Conservation (phyloP, 2,888 invertebrate genomes). For the Protodeltote pygarga region DNA sequence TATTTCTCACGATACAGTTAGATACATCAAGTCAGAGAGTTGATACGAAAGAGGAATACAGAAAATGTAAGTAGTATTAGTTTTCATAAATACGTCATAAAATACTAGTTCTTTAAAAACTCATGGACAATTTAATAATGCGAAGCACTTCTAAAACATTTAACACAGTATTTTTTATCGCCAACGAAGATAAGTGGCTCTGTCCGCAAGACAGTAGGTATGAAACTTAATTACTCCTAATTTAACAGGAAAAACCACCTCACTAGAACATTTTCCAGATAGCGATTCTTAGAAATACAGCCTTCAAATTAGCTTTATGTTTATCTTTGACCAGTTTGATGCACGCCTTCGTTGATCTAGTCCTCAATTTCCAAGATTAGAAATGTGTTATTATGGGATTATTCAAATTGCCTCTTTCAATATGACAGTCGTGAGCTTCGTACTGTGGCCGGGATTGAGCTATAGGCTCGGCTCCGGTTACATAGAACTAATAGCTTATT, state of each 20-base stretch:
- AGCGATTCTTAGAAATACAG: conserved; percentile 27
- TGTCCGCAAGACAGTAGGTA: neutral
- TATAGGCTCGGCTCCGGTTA: too few relatives aligned
- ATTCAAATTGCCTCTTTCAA: too few relatives aligned
- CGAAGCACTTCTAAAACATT: neutral
- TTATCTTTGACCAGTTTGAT: too few relatives aligned
- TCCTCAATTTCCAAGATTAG: too few relatives aligned
- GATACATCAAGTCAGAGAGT: conserved; percentile 30
- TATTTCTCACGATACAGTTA: conserved; percentile 44
- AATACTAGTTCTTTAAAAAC: conserved; percentile 13
- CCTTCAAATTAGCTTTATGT: conserved; percentile 20
- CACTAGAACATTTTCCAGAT: conserved; percentile 20
- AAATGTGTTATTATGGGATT: too few relatives aligned
- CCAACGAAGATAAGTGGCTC: conserved; percentile 9
- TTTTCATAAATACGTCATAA: too few relatives aligned
- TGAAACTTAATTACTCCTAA: conserved; percentile 28
- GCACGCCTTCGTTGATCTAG: too few relatives aligned
- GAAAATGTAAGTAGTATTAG: too few relatives aligned
- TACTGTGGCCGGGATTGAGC: too few relatives aligned
- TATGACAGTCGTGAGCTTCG: too few relatives aligned
- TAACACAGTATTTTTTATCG: conserved; percentile 8
- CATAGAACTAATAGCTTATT: too few relatives aligned
- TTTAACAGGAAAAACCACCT: conserved; percentile 18
- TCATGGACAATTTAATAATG: conserved; percentile 6
- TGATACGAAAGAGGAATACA: conserved; percentile 4